phyloP scores from a whole-genome alignment of 2,113 vertebrate genomes.

The Fulmarus glacialis region DNA sequence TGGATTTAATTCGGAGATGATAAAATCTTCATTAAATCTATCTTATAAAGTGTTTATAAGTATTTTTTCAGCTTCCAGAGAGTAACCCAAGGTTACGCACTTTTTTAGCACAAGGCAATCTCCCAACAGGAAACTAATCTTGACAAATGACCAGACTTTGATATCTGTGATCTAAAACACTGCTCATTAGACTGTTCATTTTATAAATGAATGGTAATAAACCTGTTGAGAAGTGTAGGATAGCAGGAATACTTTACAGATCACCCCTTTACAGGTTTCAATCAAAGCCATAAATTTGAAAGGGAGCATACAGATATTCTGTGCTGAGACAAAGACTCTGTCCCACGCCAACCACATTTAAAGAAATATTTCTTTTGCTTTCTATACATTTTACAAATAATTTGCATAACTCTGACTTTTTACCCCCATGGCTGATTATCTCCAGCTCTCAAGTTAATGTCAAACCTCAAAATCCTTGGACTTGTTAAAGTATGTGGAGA shows the following conservation, averaged over 20 bases:
- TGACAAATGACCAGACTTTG: constrained; percentile 71
- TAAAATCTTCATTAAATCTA: constrained; percentile 9
- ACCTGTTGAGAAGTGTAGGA: constrained; percentile 67
- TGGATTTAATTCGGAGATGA: neutral
- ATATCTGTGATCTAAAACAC: constrained; percentile 68
- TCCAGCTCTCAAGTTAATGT: constrained; percentile 59
- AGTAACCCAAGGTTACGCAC: constrained; percentile 19
- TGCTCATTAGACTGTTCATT: constrained; percentile 67
- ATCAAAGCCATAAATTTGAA: constrained; percentile 44
- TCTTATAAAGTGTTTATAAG: constrained; percentile 3
- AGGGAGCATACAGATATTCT: neutral
- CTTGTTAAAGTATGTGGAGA: constrained; percentile 66
- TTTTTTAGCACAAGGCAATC: constrained; percentile 43
- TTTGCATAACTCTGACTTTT: constrained; percentile 49
- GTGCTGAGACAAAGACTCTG: constrained; percentile 1
- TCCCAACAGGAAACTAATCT: constrained; percentile 69
- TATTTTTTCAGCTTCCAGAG: constrained; percentile 36
- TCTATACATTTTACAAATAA: constrained; percentile 34
- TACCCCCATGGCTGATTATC: constrained; percentile 43
- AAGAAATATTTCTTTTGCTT: neutral
- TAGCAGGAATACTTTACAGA: constrained; percentile 69
- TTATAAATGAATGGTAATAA: constrained; percentile 66
- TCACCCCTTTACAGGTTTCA: constrained; percentile 58
- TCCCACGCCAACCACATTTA: neutral
- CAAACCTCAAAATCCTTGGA: constrained; percentile 69